Conservation (phyloP, 1,140 invertebrate species). For the Sarcophaga bullata region DNA sequence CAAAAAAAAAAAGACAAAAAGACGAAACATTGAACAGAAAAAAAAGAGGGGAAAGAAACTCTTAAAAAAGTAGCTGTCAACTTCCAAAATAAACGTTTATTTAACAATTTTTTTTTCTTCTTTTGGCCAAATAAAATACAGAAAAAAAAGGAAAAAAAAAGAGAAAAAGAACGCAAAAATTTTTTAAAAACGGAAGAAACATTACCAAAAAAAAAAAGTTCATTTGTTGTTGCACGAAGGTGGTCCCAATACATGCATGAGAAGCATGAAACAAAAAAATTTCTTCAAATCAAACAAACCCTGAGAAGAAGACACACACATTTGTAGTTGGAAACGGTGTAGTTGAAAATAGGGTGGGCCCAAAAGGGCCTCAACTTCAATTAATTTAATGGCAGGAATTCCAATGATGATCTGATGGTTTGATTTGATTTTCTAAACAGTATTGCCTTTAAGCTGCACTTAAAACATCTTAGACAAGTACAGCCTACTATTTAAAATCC, state of each 20-base stretch:
- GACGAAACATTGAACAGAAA: not conserved
- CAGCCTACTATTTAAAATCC: too few relatives aligned
- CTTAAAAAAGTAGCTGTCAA: conserved; percentile 26
- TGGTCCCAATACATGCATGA: not conserved
- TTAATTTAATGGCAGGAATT: too few relatives aligned
- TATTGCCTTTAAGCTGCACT: too few relatives aligned
- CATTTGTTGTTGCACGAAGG: conserved; percentile 10
- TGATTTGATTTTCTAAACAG: too few relatives aligned
- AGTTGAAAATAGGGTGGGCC: not conserved
- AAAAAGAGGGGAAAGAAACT: not conserved
- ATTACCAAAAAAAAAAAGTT: conserved; percentile 27
- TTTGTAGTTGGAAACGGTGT: not conserved
- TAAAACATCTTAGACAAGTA: too few relatives aligned
- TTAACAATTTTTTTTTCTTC: not conserved
- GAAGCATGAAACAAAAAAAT: not conserved
- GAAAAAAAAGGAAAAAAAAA: not conserved
- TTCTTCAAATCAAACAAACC: not conserved
- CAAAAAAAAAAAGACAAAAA: too few relatives aligned
- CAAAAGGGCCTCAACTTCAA: too few relatives aligned
- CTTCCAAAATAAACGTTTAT: conserved; percentile 29
- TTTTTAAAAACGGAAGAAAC: conserved; percentile 21
- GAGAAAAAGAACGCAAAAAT: not conserved
- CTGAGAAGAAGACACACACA: not conserved
- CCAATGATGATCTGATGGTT: too few relatives aligned
- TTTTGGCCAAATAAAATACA: conserved; percentile 22